phyloP scores from a whole-genome alignment of 2,113 vertebrate genomes.

The Brachypteracias leptosomus region DNA sequence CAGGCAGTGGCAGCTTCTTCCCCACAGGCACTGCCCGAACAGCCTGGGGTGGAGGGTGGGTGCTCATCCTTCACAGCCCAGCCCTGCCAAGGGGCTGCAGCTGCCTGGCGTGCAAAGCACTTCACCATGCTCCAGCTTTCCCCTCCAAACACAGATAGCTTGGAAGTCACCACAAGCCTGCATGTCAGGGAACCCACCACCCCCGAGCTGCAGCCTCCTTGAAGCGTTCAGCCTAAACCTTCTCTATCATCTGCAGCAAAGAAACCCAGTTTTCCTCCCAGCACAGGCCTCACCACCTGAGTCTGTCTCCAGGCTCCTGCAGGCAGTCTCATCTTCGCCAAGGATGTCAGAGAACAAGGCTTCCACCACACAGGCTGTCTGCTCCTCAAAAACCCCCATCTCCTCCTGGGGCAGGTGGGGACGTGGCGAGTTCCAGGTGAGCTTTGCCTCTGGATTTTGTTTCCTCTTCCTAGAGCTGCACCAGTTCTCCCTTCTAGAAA shows the following conservation, averaged over 20 bases:
- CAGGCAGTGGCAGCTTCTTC: background rate
- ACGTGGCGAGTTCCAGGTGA: background rate
- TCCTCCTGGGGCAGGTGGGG: rapidly evolving
- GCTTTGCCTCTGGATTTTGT: too few species aligned
- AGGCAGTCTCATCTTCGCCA: rapidly evolving
- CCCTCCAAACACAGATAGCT: background rate
- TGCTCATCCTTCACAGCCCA: rapidly evolving
- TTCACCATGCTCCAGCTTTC: too few species aligned
- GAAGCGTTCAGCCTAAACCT: background rate
- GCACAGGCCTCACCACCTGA: background rate
- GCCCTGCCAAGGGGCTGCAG: background rate
- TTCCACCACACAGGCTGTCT: conserved; percentile 26
- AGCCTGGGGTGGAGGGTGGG: rapidly evolving
- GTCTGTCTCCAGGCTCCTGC: background rate
- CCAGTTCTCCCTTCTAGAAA: background rate
- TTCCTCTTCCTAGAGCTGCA: background rate
- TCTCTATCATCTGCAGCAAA: background rate
- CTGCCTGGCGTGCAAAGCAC: rapidly evolving
- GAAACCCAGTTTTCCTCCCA: background rate
- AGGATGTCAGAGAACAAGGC: background rate
- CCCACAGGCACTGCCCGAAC: rapidly evolving
- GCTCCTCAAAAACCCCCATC: conserved; percentile 67
- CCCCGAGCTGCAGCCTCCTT: background rate
- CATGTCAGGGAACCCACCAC: background rate
- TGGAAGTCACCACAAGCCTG: too few species aligned